Percentiles rank a stretch among this genome's conserved stretches.
These are phyloP conservation scores for Drosophila bifasciata DNA, from an alignment of 1,140 invertebrate species.

Conservation along the genomic window DNA sequence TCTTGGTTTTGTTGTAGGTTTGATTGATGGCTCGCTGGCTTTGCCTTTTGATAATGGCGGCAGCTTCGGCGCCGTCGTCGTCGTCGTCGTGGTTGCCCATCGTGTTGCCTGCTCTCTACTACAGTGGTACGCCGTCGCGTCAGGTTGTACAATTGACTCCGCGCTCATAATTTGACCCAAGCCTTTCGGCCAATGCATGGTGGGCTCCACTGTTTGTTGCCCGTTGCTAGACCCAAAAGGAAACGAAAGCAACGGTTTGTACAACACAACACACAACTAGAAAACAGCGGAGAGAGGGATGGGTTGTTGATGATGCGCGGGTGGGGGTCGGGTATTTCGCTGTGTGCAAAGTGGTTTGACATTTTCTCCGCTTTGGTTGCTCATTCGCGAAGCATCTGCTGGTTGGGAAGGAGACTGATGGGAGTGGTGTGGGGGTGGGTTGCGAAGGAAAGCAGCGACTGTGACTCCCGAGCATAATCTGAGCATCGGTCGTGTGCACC, in stretches of 20 bases:
- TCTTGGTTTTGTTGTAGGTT: constrained; percentile 62
- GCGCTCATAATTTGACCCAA: constrained; percentile 72
- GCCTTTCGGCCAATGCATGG: constrained; percentile 56
- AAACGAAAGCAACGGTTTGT: constrained; percentile 53
- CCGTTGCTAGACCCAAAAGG: constrained; percentile 26
- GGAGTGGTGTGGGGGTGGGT: neutral
- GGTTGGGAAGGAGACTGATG: neutral
- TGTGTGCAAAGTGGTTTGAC: constrained; percentile 78
- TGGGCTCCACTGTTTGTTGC: constrained; percentile 60
- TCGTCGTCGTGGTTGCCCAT: no score
- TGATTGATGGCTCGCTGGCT: constrained; percentile 75
- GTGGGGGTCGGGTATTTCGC: constrained; percentile 17
- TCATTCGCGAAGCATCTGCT: constrained; percentile 53
- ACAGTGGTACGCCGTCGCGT: constrained; percentile 69
- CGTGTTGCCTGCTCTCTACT: constrained; percentile 15
- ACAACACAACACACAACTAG: constrained; percentile 27
- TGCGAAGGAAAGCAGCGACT: constrained; percentile 12
- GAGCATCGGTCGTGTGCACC: constrained; percentile 63
- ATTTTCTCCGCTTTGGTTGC: constrained; percentile 76
- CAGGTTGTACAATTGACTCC: constrained; percentile 68
- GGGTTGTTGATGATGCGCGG: constrained; percentile 19
- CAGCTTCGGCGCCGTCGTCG: constrained; percentile 29
- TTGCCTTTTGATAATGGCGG: constrained; percentile 76
- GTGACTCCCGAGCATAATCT: constrained; percentile 19
- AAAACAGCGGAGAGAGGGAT: neutral